phyloP scores from a whole-genome alignment of 2,888 invertebrate species.

The Flabesymbios commensalis region DNA sequence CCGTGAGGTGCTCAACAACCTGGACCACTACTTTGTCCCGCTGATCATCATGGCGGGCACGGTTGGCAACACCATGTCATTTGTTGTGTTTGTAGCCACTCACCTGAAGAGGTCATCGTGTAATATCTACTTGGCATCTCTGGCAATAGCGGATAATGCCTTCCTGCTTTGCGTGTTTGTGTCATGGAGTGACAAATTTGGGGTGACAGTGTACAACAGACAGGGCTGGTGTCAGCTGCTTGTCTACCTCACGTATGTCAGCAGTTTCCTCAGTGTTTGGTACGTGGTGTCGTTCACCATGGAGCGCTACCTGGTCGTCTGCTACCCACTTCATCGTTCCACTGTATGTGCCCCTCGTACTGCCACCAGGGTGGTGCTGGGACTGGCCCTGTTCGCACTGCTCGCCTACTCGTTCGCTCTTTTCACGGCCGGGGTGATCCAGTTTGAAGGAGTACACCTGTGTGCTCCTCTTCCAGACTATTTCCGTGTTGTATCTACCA shows the following conservation, averaged over 20 bases:
- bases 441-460: neutral
- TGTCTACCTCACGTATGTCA: conserved; percentile 24
- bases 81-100: conserved; percentile 74
- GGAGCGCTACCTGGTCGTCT: conserved; percentile 28
- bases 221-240: conserved; percentile 20
- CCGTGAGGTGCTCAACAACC: neutral
- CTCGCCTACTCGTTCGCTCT: conserved; percentile 46
- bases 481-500: conserved; percentile 6
- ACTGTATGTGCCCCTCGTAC: conserved; percentile 45
- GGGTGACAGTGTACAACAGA: conserved; percentile 12
- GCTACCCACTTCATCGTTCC: conserved; percentile 20
- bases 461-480: conserved; percentile 6
- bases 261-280: conserved; percentile 28
- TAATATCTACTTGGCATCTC: conserved; percentile 25
- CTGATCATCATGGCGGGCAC: conserved; percentile 72
- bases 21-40: conserved; percentile 70
- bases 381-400: conserved; percentile 40
- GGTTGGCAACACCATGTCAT: conserved; percentile 75
- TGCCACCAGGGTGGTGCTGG: conserved; percentile 49
- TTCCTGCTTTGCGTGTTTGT: conserved; percentile 21
- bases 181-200: conserved; percentile 12
- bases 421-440: conserved; percentile 25
- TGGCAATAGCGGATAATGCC: conserved; percentile 25
- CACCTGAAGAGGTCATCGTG: conserved; percentile 77
- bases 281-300: conserved; percentile 28